phyloP scores from a whole-genome alignment of 2,888 invertebrate genomes.

The Physocephala rufipes region DNA sequence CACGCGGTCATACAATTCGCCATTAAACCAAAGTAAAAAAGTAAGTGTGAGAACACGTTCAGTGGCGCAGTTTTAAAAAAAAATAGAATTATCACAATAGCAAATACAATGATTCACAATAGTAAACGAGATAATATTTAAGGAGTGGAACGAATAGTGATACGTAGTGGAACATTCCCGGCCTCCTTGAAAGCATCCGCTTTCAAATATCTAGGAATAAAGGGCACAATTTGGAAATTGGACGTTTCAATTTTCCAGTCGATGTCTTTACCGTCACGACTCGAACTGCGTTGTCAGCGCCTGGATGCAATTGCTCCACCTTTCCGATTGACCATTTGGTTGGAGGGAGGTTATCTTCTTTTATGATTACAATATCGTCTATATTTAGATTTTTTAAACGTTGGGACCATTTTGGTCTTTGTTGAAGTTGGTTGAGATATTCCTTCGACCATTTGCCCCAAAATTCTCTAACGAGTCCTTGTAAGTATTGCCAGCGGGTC shows the following conservation, averaged over 20 bases:
- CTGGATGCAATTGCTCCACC: slow-evolving; percentile 46
- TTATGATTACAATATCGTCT: slow-evolving; percentile 37
- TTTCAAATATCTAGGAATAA: slow-evolving; percentile 20
- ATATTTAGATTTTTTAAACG: slow-evolving; percentile 28
- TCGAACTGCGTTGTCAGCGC: slow-evolving; percentile 44
- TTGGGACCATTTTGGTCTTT: slow-evolving; percentile 35
- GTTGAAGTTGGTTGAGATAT: slow-evolving; percentile 35
- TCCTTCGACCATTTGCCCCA: slow-evolving; percentile 37
- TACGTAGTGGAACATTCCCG: slow-evolving; percentile 1
- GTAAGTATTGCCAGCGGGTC: slow-evolving; percentile 40
- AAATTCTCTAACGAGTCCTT: slow-evolving; percentile 34
- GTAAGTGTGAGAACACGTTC: too few relatives aligned
- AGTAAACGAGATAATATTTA: background rate
- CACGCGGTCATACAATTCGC: too few relatives aligned
- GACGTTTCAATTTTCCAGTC: slow-evolving; percentile 3
- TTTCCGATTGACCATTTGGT: slow-evolving; percentile 48
- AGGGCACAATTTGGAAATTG: slow-evolving; percentile 14
- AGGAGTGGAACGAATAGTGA: background rate
- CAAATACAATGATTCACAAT: too few relatives aligned
- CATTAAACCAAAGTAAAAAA: too few relatives aligned
- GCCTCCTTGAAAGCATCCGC: background rate
- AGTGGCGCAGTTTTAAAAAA: slow-evolving; percentile 12
- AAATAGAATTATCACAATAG: too few relatives aligned
- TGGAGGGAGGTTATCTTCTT: slow-evolving; percentile 35
- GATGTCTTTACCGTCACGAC: slow-evolving; percentile 35